Base-by-base conservation (phyloP, 2,113 vertebrate species). In the Thalassarche chlororhynchos region DNA sequence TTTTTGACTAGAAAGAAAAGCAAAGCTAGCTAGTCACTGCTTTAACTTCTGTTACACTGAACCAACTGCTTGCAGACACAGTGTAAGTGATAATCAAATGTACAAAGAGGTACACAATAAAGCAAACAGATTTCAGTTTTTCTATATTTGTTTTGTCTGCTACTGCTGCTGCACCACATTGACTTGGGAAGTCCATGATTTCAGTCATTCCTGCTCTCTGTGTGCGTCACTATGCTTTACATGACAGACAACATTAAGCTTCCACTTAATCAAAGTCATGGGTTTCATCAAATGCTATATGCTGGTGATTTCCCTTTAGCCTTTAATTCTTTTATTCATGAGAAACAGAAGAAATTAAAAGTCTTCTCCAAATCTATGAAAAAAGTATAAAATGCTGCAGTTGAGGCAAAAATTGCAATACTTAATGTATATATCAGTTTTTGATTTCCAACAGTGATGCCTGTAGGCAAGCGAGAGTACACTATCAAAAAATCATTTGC, bases 231-330 rank as follows among this genome's bases (percentile, higher is more conserved):
- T 75, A 42, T 29, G 28, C 46, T 83, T 76, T 87, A 91, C 9
- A 1, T 49, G 69, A 78, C 46, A 84, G 46, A 16, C 1, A 12
- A 94, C 60, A 76, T 81, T 90, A 96, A 90, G 61, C 79, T 96
- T 93, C 26, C 28, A 64, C 25, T 96, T 95, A 97, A 97, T 90
- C 51, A 89, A 76, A 85, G 78, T 54, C 87, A 95, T 3, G 17
- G 17, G 34, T 78, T 96, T 93, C 76, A 91, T 71, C 61, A 94
- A 70, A 62, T 0, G 6, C 31, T 92, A 25, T 36, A 55, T 58
- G 28, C 38, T 75, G 20, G 26, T 66, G 47, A 95, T 84, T 94
- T 76, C 32, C 40, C 54, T 89, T 86, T 57, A 95, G 65, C 79
- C 65, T 66, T 87, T 94, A 94, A 92, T 86, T 90, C 65, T 87